Percentiles rank a stretch among this genome's conserved stretches.
Evolutionary conservation across 2,888 invertebrate genomes (phyloP).

Genomic region (Papilio elwesi): DNA sequence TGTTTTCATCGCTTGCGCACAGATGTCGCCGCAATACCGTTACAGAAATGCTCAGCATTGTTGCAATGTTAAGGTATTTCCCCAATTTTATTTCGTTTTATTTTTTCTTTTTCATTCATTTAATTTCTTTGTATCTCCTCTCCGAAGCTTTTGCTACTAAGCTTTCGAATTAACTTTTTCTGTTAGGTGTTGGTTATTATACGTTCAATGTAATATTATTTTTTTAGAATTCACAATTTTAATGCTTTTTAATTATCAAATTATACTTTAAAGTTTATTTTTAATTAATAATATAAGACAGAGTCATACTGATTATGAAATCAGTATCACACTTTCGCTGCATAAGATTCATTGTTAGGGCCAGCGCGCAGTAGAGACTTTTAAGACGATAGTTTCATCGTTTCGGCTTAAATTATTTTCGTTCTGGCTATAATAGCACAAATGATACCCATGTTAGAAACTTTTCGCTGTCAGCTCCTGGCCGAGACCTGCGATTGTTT

Average conservation of each 20-base stretch:
- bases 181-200: slow-evolving; percentile 27
- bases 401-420: no score
- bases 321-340: no score
- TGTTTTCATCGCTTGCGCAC: slow-evolving; percentile 56
- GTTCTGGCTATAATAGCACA: no score
- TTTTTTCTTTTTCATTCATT: slow-evolving; percentile 45
- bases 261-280: no score
- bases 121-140: slow-evolving; percentile 39
- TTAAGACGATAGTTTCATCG: no score
- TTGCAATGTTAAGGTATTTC: slow-evolving; percentile 79
- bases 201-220: neutral
- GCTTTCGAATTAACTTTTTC: slow-evolving; percentile 17
- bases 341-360: no score
- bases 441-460: no score
- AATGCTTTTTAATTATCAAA: neutral
- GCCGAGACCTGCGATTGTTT: no score
- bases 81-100: slow-evolving; percentile 10
- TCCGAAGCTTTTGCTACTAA: slow-evolving; percentile 15
- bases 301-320: no score
- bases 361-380: no score
- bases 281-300: no score
- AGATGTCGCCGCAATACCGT: slow-evolving; percentile 80
- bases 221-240: neutral
- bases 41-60: slow-evolving; percentile 77
- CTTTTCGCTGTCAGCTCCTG: no score